A percentile compares a stretch with the other conserved stretches of the same genome.
These are phyloP conservation scores for Eugnorisma glareosa DNA, from an alignment of 2,888 invertebrate species.

Conservation along the genomic window DNA sequence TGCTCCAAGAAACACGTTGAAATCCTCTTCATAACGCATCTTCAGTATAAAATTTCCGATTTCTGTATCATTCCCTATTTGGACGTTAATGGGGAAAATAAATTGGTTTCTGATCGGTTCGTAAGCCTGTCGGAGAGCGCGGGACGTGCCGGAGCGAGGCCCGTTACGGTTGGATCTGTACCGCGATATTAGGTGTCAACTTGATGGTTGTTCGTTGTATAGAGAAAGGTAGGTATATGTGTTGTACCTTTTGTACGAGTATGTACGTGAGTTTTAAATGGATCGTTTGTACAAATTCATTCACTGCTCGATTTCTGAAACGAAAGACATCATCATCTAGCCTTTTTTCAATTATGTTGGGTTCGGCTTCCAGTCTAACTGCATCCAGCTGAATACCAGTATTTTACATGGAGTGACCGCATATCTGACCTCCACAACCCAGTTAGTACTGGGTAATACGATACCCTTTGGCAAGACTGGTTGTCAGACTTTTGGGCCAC, in stretches of 20 bases:
- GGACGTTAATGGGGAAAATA: slow-evolving; percentile 42
- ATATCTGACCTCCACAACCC: too few relatives aligned
- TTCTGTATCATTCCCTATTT: slow-evolving; percentile 18
- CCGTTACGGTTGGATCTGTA: slow-evolving; percentile 18
- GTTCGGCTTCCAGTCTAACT: too few relatives aligned
- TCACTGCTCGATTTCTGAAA: not conserved
- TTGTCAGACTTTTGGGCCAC: too few relatives aligned
- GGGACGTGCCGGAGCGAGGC: slow-evolving; percentile 17
- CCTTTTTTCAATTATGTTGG: too few relatives aligned
- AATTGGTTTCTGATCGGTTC: slow-evolving; percentile 48
- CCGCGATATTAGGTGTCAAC: slow-evolving; percentile 28
- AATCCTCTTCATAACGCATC: slow-evolving; percentile 19
- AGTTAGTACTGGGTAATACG: too few relatives aligned
- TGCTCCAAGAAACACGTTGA: not conserved
- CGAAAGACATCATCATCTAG: not conserved
- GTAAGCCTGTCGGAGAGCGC: slow-evolving; percentile 28
- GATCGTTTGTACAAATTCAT: not conserved
- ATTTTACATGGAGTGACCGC: too few relatives aligned
- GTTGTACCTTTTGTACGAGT: not conserved
- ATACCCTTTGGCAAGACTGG: too few relatives aligned
- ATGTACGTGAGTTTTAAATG: not conserved
- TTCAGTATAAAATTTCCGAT: slow-evolving; percentile 16
- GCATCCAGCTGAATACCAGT: too few relatives aligned
- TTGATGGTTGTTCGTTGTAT: not conserved
- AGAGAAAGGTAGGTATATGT: not conserved